Conservation (phyloP, 2,888 invertebrate species). For the Caenorhabditis sp. region DNA sequence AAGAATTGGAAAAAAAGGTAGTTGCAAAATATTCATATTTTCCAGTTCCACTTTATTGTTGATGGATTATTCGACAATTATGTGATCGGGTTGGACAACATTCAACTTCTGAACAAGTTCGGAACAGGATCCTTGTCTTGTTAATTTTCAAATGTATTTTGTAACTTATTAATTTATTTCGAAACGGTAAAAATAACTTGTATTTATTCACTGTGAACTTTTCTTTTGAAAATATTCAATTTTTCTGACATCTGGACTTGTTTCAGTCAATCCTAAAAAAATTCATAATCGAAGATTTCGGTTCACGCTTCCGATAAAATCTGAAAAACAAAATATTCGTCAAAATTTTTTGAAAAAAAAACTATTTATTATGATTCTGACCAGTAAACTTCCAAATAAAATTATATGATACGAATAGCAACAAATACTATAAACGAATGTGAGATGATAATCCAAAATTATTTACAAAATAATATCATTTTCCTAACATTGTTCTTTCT, state of each 20-base stretch:
- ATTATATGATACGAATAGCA: background rate
- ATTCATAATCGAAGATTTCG: no score
- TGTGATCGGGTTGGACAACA: constrained; percentile 64
- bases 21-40: background rate
- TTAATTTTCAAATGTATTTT: background rate
- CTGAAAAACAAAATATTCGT: background rate
- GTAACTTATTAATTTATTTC: no score
- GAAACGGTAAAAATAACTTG: no score
- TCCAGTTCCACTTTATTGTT: constrained; percentile 64
- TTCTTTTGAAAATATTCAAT: no score
- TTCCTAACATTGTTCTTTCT: background rate
- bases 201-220: no score
- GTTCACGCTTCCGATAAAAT: no score
- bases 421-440: background rate
- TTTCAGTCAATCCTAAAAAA: no score
- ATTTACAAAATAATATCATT: background rate
- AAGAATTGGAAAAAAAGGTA: background rate
- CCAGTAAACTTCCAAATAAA: constrained; percentile 2
- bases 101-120: constrained; percentile 56
- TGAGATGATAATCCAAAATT: background rate
- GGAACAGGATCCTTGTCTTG: constrained; percentile 43
- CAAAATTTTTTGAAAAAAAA: constrained; percentile 6
- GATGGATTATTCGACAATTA: constrained; percentile 64
- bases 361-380: background rate
- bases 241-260: no score